Conservation (phyloP, 1,140 invertebrate species). For the Camponotus floridanus region DNA sequence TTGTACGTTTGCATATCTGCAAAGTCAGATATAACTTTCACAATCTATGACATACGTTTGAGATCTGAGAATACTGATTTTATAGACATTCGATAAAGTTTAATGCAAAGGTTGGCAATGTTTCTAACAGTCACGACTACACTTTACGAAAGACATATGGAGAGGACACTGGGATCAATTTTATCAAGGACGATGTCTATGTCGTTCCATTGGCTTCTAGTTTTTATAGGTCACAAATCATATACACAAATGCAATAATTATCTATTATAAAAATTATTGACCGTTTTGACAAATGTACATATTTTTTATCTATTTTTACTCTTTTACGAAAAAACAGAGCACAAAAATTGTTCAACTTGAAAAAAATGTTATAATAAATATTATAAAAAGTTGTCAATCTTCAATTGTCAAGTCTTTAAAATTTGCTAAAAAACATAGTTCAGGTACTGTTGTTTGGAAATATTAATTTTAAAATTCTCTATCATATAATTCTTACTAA, state of each 20-base stretch:
- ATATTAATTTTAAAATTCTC: no score
- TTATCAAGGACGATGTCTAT: constrained; percentile 41
- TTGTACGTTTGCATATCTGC: not conserved
- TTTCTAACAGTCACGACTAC: not conserved
- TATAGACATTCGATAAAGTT: constrained; percentile 9
- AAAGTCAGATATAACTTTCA: not conserved
- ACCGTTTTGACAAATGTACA: not conserved
- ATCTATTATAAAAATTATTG: not conserved
- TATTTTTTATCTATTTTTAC: no score
- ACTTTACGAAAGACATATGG: not conserved
- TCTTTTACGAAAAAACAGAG: not conserved
- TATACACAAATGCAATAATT: constrained; percentile 24
- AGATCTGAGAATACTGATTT: not conserved
- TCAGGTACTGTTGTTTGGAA: no score
- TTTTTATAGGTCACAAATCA: constrained; percentile 2
- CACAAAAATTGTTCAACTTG: no score
- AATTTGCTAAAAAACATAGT: no score
- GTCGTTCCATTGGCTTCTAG: constrained; percentile 14
- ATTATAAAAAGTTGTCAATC: no score
- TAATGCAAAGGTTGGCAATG: not conserved
- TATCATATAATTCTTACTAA: no score
- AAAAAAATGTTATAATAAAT: no score
- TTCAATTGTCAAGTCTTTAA: no score
- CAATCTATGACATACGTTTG: not conserved
- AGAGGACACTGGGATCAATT: constrained; percentile 20